These are phyloP conservation scores for Amazonetta brasiliensis DNA, from an alignment of 2,797 vertebrate species.

Conservation along the genomic window DNA sequence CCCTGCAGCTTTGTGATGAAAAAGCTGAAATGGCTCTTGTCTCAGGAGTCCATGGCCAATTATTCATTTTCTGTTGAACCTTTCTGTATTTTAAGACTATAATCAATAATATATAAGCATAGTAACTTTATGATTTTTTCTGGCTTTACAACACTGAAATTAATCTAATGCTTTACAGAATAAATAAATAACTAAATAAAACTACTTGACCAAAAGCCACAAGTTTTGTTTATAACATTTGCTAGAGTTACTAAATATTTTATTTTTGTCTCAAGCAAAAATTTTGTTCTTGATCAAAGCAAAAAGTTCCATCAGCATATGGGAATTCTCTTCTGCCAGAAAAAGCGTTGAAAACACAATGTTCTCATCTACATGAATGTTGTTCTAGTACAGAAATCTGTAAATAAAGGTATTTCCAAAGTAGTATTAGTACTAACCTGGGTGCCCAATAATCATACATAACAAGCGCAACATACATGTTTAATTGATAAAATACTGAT, in stretches of 20 bases:
- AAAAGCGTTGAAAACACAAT: neutral
- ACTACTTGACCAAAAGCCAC: neutral
- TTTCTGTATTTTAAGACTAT: neutral
- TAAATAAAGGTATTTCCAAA: neutral
- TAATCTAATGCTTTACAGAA: neutral
- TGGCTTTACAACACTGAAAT: neutral
- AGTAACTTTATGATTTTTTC: neutral
- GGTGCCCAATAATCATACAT: neutral
- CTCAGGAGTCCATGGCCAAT: neutral
- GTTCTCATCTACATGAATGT: neutral
- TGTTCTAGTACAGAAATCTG: neutral
- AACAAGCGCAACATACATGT: rapidly evolving
- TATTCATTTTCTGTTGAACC: neutral
- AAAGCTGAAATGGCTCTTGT: neutral
- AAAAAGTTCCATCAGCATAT: neutral
- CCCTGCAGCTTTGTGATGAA: neutral
- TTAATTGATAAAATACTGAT: neutral
- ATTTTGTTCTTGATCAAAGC: rapidly evolving
- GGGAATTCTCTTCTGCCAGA: neutral
- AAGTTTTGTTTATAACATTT: neutral
- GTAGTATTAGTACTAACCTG: neutral
- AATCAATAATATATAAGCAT: neutral
- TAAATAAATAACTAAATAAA: neutral
- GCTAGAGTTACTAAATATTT: neutral
- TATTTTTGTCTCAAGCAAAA: neutral